Evolutionary conservation across 2,888 invertebrate genomes (phyloP).

Genomic region (Dermolepida albohirtum): DNA sequence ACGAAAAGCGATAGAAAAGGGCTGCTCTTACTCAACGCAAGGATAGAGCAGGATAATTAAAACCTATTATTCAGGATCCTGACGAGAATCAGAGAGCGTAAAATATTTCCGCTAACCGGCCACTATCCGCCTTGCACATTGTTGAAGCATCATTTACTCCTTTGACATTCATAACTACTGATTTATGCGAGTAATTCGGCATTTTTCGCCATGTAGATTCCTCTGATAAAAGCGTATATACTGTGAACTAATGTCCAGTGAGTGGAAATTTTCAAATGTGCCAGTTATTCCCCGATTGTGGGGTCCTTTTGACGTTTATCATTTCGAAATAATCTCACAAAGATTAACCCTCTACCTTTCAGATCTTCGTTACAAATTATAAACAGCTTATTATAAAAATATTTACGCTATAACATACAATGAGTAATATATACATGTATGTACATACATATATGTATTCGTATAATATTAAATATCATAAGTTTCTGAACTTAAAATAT

Average conservation of each 20-base stretch:
- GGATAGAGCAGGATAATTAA: conserved; percentile 53
- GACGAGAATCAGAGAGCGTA: conserved; percentile 49
- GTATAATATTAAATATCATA: no score
- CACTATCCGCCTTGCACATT: conserved; percentile 58
- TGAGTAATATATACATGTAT: no score
- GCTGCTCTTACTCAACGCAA: conserved; percentile 15
- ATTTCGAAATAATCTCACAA: neutral
- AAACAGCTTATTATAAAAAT: no score
- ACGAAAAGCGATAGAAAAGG: conserved; percentile 4
- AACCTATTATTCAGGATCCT: conserved; percentile 51
- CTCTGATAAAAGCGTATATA: neutral
- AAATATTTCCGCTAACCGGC: conserved; percentile 49
- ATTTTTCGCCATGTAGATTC: conserved; percentile 47
- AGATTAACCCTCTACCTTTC: neutral
- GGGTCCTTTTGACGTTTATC: conserved; percentile 1
- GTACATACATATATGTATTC: no score
- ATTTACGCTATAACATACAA: no score
- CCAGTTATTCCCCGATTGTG: neutral
- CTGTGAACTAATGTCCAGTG: neutral
- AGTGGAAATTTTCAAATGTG: conserved; percentile 6
- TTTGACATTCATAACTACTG: conserved; percentile 56
- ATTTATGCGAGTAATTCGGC: conserved; percentile 52
- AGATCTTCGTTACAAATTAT: no score
- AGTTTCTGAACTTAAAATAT: no score
- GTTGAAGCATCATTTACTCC: conserved; percentile 63